phyloP scores from a whole-genome alignment of 2,888 invertebrate genomes.

The Sphinx pinastri region DNA sequence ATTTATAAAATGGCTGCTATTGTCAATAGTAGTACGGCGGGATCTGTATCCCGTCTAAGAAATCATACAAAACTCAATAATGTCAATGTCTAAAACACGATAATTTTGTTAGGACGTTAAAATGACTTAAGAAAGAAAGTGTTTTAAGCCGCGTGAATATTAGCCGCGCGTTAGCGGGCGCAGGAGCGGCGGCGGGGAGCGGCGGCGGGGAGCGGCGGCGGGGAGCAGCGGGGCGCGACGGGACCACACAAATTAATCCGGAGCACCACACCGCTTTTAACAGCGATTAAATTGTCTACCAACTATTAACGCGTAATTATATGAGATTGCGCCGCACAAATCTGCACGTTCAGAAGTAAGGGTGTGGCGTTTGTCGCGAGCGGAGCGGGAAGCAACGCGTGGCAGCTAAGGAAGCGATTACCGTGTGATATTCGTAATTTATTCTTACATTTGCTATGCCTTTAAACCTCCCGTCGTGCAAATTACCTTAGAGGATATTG shows the following conservation, averaged over 20 bases:
- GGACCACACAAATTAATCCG: slow-evolving; percentile 21
- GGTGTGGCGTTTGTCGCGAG: neutral
- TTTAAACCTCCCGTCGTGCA: too few species aligned
- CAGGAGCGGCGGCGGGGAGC: neutral
- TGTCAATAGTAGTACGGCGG: too few species aligned
- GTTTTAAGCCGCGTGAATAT: neutral
- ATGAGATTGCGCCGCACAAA: slow-evolving; percentile 5
- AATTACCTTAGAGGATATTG: too few species aligned
- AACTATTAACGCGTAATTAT: slow-evolving; percentile 26
- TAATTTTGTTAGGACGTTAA: neutral
- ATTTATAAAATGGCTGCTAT: too few species aligned
- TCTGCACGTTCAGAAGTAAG: neutral
- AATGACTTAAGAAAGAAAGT: neutral
- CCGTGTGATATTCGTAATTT: too few species aligned
- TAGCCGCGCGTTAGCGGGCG: neutral
- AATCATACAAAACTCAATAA: too few species aligned
- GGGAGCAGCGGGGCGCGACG: neutral
- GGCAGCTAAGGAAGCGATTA: too few species aligned
- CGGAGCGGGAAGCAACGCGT: neutral
- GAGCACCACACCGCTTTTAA: slow-evolving; percentile 12
- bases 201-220: too few species aligned
- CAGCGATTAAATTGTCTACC: slow-evolving; percentile 22
- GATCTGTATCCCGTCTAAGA: too few species aligned
- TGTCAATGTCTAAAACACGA: too few species aligned
- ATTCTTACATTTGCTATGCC: too few species aligned